Evolutionary conservation across 53 echinoderm and acorn worm genomes (phyloP), one percentile per base, ranked within the genome.

Genomic region (Stichopus horrens): DNA sequence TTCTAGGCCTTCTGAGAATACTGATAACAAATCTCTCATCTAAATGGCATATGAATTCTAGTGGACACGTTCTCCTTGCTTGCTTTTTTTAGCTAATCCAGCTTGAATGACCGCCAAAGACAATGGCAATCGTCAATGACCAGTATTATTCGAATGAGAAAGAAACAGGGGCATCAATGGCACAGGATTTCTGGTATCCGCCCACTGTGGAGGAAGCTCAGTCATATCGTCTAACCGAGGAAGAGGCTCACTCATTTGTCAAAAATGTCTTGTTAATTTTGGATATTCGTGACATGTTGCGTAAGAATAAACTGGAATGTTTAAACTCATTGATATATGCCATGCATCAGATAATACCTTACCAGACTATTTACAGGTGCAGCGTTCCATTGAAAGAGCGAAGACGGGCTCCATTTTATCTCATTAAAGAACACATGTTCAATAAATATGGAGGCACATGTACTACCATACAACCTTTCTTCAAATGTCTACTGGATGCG

Each of bases 271-370:
- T 71, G 71, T 18, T 5, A 7, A n/a, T 71, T 2, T 7, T 6
- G 7, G 7, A 16, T 20, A 13, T 71, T 7, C 16, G 19, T 16
- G 16, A 19, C 71, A 18, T 18, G 5, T n/a, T 5, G 5, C 21
- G 20, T 18, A 0, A 71, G 7, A 20, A 18, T 18, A 71, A 20
- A 21, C 71, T 71, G 18, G 71, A 18, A n/a, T 5, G 18, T 18
- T 71, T 71, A 71, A 18, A 71, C 71, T 71, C 71, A 18, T 71
- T 71, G 71, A 71, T 71, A 71, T 71, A 71, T 71, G 71, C 71
- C 5, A 71, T 71, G 71, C 71, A 71, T 5, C 71, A 71, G 18
- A 71, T 7, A 18, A 71, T 71, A 5, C 71, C 71, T 7, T 71
- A n/a, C 19, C 71, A 71, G 19, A 71, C 71, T 16, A 71, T 71